Percentiles rank a stretch among this genome's conserved stretches.
These are phyloP conservation scores for Sebastes hopkinsi DNA, from an alignment of 2,797 vertebrate genomes.

Conservation along the genomic window DNA sequence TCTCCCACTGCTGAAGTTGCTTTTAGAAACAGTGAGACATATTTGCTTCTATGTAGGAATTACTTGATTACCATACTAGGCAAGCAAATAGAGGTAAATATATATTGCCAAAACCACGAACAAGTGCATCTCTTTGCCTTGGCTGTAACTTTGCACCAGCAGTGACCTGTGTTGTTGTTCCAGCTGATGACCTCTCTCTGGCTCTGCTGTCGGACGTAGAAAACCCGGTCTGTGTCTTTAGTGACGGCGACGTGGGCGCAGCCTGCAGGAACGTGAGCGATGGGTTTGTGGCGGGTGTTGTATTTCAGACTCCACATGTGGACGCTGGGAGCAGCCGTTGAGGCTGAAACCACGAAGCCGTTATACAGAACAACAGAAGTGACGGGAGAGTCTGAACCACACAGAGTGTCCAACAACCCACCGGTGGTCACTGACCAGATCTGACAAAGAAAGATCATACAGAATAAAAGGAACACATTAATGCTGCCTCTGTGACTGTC, in stretches of 20 bases:
- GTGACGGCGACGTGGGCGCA: conserved; percentile 72
- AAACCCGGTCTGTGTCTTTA: conserved; percentile 70
- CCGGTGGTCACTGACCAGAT: conserved; percentile 88
- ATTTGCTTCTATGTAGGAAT: not conserved
- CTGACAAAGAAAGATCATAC: conserved; percentile 53
- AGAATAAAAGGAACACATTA: not conserved
- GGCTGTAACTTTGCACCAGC: not conserved
- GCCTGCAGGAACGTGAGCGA: conserved; percentile 71
- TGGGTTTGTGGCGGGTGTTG: conserved; percentile 52
- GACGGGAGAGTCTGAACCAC: conserved; percentile 75
- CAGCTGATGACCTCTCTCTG: conserved; percentile 82
- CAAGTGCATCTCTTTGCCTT: not conserved
- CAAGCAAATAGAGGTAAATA: not conserved
- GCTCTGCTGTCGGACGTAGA: conserved; percentile 78
- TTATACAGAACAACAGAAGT: conserved; percentile 64
- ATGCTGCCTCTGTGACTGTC: not conserved
- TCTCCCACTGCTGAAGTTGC: not conserved
- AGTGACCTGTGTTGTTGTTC: conserved; percentile 80
- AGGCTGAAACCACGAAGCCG: conserved; percentile 79
- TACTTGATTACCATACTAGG: not conserved
- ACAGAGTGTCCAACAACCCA: conserved; percentile 73
- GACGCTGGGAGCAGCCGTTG: conserved; percentile 56
- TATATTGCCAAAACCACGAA: not conserved
- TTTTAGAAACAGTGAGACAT: not conserved
- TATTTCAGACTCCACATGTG: conserved; percentile 84